Evolutionary conservation across 2,113 vertebrate genomes (phyloP).

Genomic region (Myotis lucifugus): DNA sequence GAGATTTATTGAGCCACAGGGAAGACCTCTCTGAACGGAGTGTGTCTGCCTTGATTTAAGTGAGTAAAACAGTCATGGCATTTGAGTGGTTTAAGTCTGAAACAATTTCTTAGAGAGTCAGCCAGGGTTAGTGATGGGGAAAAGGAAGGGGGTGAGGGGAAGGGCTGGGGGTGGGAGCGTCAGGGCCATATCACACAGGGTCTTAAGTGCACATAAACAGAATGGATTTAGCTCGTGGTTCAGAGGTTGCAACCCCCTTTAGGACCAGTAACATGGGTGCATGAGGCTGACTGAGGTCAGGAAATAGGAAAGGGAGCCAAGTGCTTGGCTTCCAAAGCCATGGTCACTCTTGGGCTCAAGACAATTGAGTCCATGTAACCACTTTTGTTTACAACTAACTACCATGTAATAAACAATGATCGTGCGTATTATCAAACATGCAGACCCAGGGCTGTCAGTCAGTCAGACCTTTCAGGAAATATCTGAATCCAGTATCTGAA

Average conservation of each 20-base stretch:
- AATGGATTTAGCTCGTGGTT: not conserved
- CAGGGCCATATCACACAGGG: rapidly evolving
- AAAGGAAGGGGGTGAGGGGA: not conserved
- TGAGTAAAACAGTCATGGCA: not conserved
- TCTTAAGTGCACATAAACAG: rapidly evolving
- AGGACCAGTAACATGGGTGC: rapidly evolving
- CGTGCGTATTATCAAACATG: not conserved
- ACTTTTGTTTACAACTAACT: not conserved
- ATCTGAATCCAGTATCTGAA: not conserved
- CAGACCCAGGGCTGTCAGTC: not conserved
- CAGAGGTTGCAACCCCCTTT: not conserved
- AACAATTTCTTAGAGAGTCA: constrained; percentile 43
- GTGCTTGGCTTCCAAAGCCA: no score
- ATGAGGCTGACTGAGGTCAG: rapidly evolving
- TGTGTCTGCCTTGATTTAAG: not conserved
- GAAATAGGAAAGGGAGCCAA: not conserved
- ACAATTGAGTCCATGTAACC: not conserved
- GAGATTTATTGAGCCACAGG: constrained; percentile 34
- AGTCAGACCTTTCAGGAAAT: not conserved
- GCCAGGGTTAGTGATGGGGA: not conserved
- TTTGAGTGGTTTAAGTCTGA: constrained; percentile 30
- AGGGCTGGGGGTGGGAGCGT: not conserved
- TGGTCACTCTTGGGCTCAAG: not conserved
- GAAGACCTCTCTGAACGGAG: not conserved
- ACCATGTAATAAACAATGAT: not conserved